Evolutionary conservation across 2,888 invertebrate species (phyloP), one percentile per base, ranked within the genome.

Genomic region (Acanthococcus lagerstroemiae): DNA sequence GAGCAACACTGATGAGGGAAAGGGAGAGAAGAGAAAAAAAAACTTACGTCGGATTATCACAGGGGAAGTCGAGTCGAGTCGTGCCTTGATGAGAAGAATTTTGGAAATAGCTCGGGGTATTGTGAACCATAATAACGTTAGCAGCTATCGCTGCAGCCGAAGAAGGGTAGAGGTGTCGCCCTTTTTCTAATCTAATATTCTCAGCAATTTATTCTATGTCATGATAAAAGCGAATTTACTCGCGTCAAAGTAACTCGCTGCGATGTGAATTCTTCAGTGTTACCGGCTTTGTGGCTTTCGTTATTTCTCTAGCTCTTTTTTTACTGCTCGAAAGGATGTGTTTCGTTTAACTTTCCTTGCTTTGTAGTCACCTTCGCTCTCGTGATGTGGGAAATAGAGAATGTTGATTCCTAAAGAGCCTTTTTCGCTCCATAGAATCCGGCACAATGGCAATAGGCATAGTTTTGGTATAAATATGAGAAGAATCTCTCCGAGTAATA

Each of bases 171-270:
- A 50, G 48, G 61, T 57, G 57, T 57, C 60, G 46, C 61, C 61
- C 48, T 19, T 48, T 50, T 61, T 61, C 61, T 61, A 48, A 61
- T 61, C 61, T 61, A 61, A 61, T 61, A 61, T 61, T 61, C 61
- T 61, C 61, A 26, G 30, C 61, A 61, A 61, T 61, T 61, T 61
- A 61, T 61, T 61, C 61, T 50, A 15, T 27, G 61, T 61, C 61
- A 27, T 61, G 61, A 61, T 61, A 61, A 61, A 61, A 61, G 50
- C 61, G 61, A 60, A 60, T 50, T 61, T 61, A 61, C 61, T 61
- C 50, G 61, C 48, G 61, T 61, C 61, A 50, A 61, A 61, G 61
- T 61, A 61, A 61, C 61, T 61, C 61, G 61, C 48, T 50, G 30
- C 30, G 48, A 50, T 26, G 25, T 30, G 25, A 54, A 24, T 55